A percentile compares a stretch with the other conserved stretches of the same genome.
Evolutionary conservation across 2,888 invertebrate species (phyloP).

Genomic region (Hoplodrina blanda): DNA sequence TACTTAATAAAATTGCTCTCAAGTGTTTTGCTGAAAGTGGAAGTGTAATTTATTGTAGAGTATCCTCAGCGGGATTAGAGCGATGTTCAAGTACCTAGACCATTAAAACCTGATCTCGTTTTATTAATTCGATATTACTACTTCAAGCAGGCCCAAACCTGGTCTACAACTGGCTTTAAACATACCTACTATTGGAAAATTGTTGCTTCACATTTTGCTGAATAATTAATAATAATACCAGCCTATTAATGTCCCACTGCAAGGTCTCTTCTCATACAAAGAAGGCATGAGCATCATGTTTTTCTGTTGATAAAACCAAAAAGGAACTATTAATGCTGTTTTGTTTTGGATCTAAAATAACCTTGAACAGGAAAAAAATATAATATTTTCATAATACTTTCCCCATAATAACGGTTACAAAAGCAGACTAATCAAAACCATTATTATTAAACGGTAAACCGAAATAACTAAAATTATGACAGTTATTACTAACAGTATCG

Average conservation of each 20-base stretch:
- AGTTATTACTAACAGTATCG: constrained; percentile 54
- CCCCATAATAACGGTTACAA: constrained; percentile 6
- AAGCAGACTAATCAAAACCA: constrained; percentile 5
- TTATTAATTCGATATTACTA: neutral
- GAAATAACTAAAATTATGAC: constrained; percentile 32
- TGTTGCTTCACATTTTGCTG: neutral
- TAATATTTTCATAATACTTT: constrained; percentile 14
- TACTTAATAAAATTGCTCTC: constrained; percentile 33
- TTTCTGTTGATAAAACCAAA: no score
- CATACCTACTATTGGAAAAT: neutral
- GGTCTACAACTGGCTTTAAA: neutral
- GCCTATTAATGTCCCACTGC: no score
- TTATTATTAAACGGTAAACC: constrained; percentile 36
- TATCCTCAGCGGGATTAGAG: neutral
- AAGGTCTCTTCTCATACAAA: no score
- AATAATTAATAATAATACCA: no score
- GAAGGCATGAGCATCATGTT: no score
- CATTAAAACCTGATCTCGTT: constrained; percentile 9
- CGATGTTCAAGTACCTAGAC: constrained; percentile 14
- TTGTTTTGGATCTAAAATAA: neutral
- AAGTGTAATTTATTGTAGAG: constrained; percentile 32
- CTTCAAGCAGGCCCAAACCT: no score
- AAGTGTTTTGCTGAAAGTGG: constrained; percentile 17
- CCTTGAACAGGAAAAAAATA: constrained; percentile 26
- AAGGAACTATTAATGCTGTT: no score